These are phyloP conservation scores for Lycocerus yunnanus DNA, from an alignment of 2,888 invertebrate genomes.

Conservation along the genomic window DNA sequence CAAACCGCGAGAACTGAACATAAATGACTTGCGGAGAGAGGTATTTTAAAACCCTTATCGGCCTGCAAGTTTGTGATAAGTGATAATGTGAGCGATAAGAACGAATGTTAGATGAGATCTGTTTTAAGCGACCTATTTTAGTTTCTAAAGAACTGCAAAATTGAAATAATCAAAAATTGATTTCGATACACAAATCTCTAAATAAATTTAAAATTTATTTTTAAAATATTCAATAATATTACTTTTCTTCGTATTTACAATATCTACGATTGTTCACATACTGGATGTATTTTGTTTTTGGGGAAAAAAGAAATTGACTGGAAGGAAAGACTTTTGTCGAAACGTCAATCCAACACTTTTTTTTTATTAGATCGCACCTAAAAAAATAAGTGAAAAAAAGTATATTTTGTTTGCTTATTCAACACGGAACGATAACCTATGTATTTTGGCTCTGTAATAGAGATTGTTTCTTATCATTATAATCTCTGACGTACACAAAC, in stretches of 20 bases:
- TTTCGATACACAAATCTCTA: background rate
- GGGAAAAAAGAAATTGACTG: background rate
- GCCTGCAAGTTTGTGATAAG: conserved; percentile 26
- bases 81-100: conserved; percentile 22
- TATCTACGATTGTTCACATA: background rate
- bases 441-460: background rate
- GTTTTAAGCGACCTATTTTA: conserved; percentile 16
- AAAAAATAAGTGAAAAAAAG: background rate
- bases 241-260: background rate
- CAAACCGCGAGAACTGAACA: conserved; percentile 16
- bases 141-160: conserved; percentile 2
- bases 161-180: background rate
- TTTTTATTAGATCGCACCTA: background rate
- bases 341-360: background rate
- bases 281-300: background rate
- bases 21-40: conserved; percentile 22
- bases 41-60: conserved; percentile 27
- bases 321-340: background rate
- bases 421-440: background rate
- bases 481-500: background rate
- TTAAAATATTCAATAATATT: background rate
- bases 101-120: conserved; percentile 26
- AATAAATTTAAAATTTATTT: background rate
- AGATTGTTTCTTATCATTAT: background rate
- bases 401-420: background rate